Evolutionary conservation across 64 coral and sea anemone genomes (phyloP).

Genomic region (Montipora efflorescens): DNA sequence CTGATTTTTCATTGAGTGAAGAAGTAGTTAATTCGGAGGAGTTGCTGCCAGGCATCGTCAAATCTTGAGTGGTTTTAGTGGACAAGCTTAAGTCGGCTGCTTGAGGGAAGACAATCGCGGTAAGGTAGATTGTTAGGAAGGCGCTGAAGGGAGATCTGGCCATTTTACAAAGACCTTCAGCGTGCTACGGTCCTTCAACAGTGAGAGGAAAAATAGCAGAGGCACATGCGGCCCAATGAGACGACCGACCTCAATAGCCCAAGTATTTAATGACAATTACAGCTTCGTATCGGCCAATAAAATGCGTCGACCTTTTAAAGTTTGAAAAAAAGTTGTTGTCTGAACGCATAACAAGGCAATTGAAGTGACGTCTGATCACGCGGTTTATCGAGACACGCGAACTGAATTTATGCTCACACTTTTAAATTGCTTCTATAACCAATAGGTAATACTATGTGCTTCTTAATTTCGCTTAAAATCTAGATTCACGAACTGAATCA

Average conservation of each 20-base stretch:
- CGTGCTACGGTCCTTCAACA: neutral
- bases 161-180: conserved; percentile 12
- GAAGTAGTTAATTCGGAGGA: neutral
- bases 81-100: neutral
- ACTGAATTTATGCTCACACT: neutral
- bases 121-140: conserved; percentile 14
- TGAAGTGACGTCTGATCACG: neutral
- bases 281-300: conserved; percentile 7
- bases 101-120: conserved; percentile 14
- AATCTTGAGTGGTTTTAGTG: neutral
- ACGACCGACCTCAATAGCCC: conserved; percentile 3
- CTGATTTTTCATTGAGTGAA: neutral
- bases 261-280: conserved; percentile 8
- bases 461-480: neutral
- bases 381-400: neutral
- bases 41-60: conserved; percentile 8
- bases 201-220: neutral
- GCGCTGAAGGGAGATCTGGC: neutral
- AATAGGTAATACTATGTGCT: neutral
- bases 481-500: neutral
- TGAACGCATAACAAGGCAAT: neutral
- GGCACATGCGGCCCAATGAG: neutral
- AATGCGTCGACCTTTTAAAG: conserved; percentile 8
- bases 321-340: neutral
- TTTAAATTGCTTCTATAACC: neutral